phyloP scores from a whole-genome alignment of 2,797 vertebrate genomes.

The Taeniopygia guttata region DNA sequence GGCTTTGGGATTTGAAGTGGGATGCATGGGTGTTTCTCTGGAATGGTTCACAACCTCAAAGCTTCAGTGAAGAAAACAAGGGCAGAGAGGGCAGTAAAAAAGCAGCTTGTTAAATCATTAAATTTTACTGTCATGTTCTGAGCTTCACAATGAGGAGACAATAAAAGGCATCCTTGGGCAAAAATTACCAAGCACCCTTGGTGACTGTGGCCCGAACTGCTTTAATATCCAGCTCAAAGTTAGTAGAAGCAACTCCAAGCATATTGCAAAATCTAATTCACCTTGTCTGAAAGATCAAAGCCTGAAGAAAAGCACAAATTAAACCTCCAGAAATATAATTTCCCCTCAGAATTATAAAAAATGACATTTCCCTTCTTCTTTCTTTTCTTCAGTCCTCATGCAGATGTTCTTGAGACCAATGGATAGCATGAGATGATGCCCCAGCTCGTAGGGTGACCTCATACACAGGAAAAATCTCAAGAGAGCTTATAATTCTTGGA shows the following conservation, averaged over 20 bases:
- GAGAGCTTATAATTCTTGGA: not conserved
- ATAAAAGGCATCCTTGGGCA: not conserved
- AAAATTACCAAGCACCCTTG: not conserved
- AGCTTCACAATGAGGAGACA: not conserved
- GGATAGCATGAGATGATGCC: not conserved
- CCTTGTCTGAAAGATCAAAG: not conserved
- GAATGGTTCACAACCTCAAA: not conserved
- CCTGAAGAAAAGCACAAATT: not conserved
- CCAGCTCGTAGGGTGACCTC: not conserved
- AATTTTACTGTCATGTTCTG: not conserved
- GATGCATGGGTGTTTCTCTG: not conserved
- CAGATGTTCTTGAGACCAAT: not conserved
- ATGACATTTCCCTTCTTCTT: not conserved
- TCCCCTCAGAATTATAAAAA: not conserved
- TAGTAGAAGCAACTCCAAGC: not conserved
- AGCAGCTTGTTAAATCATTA: not conserved
- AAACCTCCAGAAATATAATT: not conserved
- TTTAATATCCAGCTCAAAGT: not conserved
- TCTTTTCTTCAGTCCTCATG: not conserved
- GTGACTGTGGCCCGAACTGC: not conserved
- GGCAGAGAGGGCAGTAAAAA: not conserved
- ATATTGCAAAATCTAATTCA: not conserved
- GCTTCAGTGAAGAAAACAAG: not conserved
- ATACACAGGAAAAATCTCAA: not conserved
- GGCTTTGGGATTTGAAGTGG: not conserved